Conservation (phyloP, 2,797 vertebrate species). For the Spea hammondii region DNA sequence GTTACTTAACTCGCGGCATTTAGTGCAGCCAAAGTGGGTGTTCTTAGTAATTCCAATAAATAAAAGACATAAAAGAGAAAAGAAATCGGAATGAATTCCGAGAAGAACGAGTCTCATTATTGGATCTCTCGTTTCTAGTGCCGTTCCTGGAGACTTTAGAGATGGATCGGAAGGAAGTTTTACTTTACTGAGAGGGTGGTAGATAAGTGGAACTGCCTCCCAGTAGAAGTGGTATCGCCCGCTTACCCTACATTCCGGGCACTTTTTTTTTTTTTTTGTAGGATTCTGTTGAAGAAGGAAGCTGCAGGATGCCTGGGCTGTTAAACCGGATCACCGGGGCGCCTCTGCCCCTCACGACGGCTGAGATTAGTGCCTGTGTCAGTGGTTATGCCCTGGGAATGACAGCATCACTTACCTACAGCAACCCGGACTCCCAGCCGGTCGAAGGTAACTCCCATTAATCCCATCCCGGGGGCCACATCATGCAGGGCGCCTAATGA, state of each 20-base stretch:
- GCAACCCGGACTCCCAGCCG: constrained; percentile 85
- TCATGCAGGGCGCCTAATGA: background rate
- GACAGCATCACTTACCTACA: constrained; percentile 89
- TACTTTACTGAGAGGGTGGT: too few relatives aligned
- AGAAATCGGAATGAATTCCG: too few relatives aligned
- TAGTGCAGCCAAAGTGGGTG: too few relatives aligned
- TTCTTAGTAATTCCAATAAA: too few relatives aligned
- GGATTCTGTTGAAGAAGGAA: constrained; percentile 19
- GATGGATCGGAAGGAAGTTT: too few relatives aligned
- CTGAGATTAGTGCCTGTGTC: constrained; percentile 88
- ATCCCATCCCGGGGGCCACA: background rate
- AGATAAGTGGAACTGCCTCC: too few relatives aligned
- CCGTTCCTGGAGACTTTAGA: too few relatives aligned
- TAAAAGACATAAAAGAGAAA: too few relatives aligned
- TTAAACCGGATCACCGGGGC: constrained; percentile 76
- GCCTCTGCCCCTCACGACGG: constrained; percentile 80
- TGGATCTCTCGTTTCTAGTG: too few relatives aligned
- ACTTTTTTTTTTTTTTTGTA: background rate
- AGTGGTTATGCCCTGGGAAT: constrained; percentile 89
- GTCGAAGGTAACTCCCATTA: constrained; percentile 78
- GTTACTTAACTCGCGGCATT: too few relatives aligned
- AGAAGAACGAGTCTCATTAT: too few relatives aligned
- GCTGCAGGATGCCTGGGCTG: constrained; percentile 83
- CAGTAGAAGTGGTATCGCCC: too few relatives aligned
- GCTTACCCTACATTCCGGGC: background rate